These are phyloP conservation scores for Thalassophryne amazonica DNA, from an alignment of 2,797 vertebrate genomes.

Conservation along the genomic window DNA sequence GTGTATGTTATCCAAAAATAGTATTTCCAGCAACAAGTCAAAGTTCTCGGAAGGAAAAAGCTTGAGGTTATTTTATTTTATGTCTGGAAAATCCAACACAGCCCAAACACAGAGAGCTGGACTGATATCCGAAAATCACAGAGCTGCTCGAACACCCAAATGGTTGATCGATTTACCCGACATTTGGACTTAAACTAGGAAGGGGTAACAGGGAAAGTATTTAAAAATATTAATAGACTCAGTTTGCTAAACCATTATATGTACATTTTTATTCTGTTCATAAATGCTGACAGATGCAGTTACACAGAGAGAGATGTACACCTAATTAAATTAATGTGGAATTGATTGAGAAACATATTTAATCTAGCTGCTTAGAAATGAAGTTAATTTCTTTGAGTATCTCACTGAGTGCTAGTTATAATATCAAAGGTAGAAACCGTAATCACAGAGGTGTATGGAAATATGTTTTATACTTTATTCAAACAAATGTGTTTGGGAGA, in stretches of 20 bases:
- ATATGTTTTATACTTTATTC: too few species aligned
- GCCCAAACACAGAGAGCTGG: slow-evolving; percentile 29
- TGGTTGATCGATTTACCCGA: slow-evolving; percentile 49
- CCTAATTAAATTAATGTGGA: slow-evolving; percentile 16
- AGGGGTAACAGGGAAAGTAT: slow-evolving; percentile 7
- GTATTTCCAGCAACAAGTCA: slow-evolving; percentile 21
- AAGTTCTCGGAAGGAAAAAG: slow-evolving; percentile 24
- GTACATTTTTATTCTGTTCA: too few species aligned
- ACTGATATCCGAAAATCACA: slow-evolving; percentile 52
- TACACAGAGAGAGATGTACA: too few species aligned
- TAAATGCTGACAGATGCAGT: slow-evolving; percentile 5
- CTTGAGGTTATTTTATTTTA: slow-evolving; percentile 39
- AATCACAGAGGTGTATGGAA: too few species aligned
- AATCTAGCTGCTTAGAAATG: slow-evolving; percentile 11
- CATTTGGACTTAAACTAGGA: slow-evolving; percentile 21
- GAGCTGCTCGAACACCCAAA: slow-evolving; percentile 15
- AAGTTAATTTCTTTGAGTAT: slow-evolving; percentile 21
- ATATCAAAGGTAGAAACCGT: too few species aligned
- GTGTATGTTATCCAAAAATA: slow-evolving; percentile 11
- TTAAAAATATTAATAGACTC: slow-evolving; percentile 12
- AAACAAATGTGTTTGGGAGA: too few species aligned
- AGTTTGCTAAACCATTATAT: too few species aligned
- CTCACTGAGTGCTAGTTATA: too few species aligned
- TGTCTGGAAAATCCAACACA: slow-evolving; percentile 42
- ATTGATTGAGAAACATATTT: slow-evolving; percentile 23